Base-by-base conservation (phyloP, 2,113 vertebrate species). In the Bettongia penicillata region DNA sequence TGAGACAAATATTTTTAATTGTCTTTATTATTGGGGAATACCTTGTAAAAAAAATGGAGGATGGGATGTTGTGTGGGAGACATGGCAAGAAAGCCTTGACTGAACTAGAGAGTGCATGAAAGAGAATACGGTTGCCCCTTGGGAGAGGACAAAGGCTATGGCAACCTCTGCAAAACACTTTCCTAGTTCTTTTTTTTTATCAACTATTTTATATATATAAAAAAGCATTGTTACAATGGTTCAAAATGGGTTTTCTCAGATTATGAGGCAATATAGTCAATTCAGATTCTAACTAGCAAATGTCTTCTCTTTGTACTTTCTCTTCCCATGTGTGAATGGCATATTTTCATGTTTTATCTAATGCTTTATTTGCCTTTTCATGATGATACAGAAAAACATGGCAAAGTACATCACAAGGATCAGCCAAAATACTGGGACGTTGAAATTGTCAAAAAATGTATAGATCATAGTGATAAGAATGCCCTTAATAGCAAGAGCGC, bases 331-430 rank as follows among this genome's bases (percentile, higher is more conserved):
- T 97, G 99, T 99, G 99, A 99, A 99, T 50, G 99, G 99, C 97
- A 99, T 99, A 99, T 99, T 99, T 98, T 99, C 99, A 99, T 99
- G 99, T 99, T 99, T 99, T 98, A 99, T 98, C 99, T 99, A 99
- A 98, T 99, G 99, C 99, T 99, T 99, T 98, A 99, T 99, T 99
- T 99, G 99, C 98, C 99, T 99, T 99, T 99, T 99, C 99, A 99
- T 99, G 51, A 99, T 99, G 98, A 99, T 99, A 97, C 99, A 99
- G 99, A 99, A 99, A 16, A 99, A 99, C 99, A 99, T 99, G 98
- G 99, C 99, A 99, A 99, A 99, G 99, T 99, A 99, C 99, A 99
- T 99, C 97, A 99, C 99, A 95, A 99, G 99, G 98, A 99, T 99
- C 7, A 99, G 99, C 99, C 99, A 99, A 98, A 99, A 99, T 93